Evolutionary conservation across 2,797 vertebrate species (phyloP).

Genomic region (Chromobotia macracanthus): DNA sequence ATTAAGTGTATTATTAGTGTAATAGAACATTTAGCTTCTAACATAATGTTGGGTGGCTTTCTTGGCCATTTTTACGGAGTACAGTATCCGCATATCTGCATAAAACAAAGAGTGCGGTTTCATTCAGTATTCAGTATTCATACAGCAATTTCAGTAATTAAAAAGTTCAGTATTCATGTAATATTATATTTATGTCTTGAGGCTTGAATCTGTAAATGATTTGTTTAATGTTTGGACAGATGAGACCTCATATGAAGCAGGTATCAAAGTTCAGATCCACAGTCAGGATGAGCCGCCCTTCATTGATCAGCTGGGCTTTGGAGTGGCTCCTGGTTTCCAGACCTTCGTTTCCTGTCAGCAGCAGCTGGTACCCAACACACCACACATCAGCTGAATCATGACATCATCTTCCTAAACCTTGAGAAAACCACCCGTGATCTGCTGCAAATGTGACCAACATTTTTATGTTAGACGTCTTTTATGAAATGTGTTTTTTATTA

Average conservation of each 20-base stretch:
- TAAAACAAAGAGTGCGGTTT: background rate
- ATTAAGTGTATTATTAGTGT: too few relatives aligned
- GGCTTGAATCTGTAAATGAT: conserved; percentile 33
- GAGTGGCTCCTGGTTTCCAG: conserved; percentile 86
- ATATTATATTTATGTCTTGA: conserved; percentile 21
- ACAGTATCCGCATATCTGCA: background rate
- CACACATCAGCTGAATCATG: conserved; percentile 53
- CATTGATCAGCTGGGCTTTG: conserved; percentile 92
- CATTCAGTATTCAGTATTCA: too few relatives aligned
- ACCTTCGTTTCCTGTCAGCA: conserved; percentile 87
- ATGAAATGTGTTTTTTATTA: too few relatives aligned
- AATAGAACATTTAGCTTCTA: conserved; percentile 5
- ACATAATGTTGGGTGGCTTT: conserved; percentile 13
- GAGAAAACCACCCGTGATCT: too few relatives aligned
- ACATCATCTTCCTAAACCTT: background rate
- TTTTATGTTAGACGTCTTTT: too few relatives aligned
- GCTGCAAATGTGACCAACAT: too few relatives aligned
- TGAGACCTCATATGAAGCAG: conserved; percentile 84
- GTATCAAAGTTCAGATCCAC: conserved; percentile 95
- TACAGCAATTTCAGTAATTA: too few relatives aligned
- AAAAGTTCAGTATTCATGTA: conserved; percentile 42
- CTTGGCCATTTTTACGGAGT: background rate
- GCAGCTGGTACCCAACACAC: conserved; percentile 79
- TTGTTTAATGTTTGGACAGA: conserved; percentile 39
- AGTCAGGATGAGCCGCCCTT: conserved; percentile 90